A percentile compares a stretch with the other conserved stretches of the same genome.
phyloP scores from a whole-genome alignment of 2,113 vertebrate genomes.

The Sigmodon hispidus region DNA sequence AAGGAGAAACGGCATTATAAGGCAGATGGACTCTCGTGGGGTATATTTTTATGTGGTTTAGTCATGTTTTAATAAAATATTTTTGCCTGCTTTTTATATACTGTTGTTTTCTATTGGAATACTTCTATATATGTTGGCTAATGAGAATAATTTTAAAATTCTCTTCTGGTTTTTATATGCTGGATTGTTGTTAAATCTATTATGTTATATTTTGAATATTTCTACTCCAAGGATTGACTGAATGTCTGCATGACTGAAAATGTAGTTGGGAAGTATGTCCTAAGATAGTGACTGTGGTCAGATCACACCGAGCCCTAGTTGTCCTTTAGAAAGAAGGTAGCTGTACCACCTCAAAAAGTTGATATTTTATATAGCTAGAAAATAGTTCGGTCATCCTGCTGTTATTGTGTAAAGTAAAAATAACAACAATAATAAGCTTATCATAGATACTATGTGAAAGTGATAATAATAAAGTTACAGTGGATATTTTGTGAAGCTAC shows the following conservation, averaged over 20 bases:
- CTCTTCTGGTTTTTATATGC: neutral
- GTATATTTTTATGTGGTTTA: neutral
- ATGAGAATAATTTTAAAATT: neutral
- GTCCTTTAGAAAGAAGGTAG: neutral
- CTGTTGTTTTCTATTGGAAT: neutral
- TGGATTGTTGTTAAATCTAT: neutral
- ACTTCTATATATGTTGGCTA: neutral
- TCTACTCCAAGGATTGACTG: neutral
- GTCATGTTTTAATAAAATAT: neutral
- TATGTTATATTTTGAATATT: constrained; percentile 13
- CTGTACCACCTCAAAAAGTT: neutral
- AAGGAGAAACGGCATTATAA: neutral
- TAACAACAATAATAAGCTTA: neutral
- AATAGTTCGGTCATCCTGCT: neutral
- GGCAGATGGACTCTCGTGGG: neutral
- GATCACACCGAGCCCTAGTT: too few relatives aligned
- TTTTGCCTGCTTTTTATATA: neutral
- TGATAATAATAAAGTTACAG: neutral
- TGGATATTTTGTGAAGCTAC: neutral
- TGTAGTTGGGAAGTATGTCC: neutral
- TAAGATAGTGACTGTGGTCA: neutral
- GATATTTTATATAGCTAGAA: neutral
- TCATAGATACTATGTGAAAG: neutral
- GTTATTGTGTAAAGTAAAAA: neutral
- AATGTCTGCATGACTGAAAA: neutral